Conservation (phyloP, 2,888 invertebrate genomes). For the Cephus pygmeus region DNA sequence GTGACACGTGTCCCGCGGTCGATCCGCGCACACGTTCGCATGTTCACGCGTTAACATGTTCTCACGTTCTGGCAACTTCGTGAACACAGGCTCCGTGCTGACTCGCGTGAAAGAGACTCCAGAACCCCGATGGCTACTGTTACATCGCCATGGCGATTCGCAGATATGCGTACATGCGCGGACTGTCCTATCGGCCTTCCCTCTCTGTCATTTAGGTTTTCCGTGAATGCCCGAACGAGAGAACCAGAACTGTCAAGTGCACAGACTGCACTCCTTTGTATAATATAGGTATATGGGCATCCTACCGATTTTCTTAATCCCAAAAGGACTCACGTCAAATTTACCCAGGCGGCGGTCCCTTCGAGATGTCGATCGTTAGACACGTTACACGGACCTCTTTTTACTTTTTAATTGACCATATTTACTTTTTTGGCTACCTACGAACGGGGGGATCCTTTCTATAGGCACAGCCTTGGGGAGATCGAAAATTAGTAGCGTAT, state of each 20-base stretch:
- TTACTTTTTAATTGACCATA: not conserved
- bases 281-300: not conserved
- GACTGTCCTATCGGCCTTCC: not conserved
- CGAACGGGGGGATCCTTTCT: not conserved
- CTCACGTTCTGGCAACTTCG: not conserved
- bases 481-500: not conserved
- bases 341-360: not conserved
- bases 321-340: not conserved
- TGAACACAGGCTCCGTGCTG: not conserved
- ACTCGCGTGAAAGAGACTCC: not conserved
- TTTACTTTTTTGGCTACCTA: not conserved
- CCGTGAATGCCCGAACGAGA: not conserved
- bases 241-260: not conserved
- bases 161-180: not conserved
- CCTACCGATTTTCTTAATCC: not conserved
- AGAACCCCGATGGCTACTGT: not conserved
- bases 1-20: not conserved
- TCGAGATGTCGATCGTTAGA: not conserved
- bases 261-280: not conserved
- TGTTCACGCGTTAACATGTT: not conserved
- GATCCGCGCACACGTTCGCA: conserved; percentile 5
- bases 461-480: not conserved
- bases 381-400: not conserved
- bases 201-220: not conserved
- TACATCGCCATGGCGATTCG: not conserved